These are phyloP conservation scores for Lycopodina hypogea DNA, from an alignment of 37 sponge, comb jelly and placozoan genomes.

Conservation along the genomic window DNA sequence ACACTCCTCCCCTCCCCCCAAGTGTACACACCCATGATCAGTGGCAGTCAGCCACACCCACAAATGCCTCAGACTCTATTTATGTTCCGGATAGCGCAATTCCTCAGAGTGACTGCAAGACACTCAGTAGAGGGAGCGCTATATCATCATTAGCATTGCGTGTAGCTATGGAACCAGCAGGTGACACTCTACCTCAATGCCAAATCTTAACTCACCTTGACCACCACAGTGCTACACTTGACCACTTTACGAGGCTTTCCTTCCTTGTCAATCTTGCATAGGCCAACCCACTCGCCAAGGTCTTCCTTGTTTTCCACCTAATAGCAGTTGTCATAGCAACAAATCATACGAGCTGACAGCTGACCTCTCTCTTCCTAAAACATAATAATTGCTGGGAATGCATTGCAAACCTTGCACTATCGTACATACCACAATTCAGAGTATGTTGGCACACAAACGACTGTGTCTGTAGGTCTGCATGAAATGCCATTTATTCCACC, in stretches of 20 bases:
- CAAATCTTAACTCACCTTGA: conserved; percentile 64
- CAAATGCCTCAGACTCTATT: conserved; percentile 1
- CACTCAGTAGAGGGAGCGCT: conserved; percentile 63
- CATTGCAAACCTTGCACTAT: not conserved
- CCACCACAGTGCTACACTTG: conserved; percentile 96
- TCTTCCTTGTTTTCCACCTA: conserved; percentile 90
- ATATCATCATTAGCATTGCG: conserved; percentile 13
- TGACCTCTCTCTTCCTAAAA: too few species aligned
- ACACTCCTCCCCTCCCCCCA: too few species aligned
- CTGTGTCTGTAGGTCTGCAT: not conserved
- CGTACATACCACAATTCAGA: too few species aligned
- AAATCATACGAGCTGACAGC: too few species aligned
- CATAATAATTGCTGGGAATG: conserved; percentile 12
- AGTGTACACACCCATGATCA: too few species aligned
- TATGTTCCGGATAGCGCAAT: too few species aligned
- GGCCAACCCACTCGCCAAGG: conserved; percentile 97
- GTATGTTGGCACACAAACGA: not conserved
- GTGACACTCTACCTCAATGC: not conserved
- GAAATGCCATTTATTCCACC: too few species aligned
- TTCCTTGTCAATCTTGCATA: conserved; percentile 97
- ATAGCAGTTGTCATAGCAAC: not conserved
- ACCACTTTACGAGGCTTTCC: conserved; percentile 97
- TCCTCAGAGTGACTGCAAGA: conserved; percentile 11
- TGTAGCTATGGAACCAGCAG: not conserved
- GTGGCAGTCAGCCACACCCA: too few species aligned